A percentile compares a stretch with the other conserved stretches of the same genome.
phyloP scores from a whole-genome alignment of 1,140 invertebrate species.

The Spodoptera frugiperda region DNA sequence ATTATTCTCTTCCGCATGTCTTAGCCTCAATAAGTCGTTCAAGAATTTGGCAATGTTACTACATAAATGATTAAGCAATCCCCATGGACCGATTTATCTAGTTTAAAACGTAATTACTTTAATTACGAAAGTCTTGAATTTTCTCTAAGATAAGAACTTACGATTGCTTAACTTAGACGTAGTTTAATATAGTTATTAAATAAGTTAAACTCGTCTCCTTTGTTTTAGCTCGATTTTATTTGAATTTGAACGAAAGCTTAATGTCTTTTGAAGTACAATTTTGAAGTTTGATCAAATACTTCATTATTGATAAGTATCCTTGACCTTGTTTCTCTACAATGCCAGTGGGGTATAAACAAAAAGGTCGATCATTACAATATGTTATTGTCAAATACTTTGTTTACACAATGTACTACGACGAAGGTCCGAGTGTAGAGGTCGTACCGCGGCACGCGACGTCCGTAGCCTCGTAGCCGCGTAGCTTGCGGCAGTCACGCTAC shows the following conservation, averaged over 20 bases:
- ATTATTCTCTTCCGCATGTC: conserved; percentile 1
- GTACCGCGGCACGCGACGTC: conserved; percentile 61
- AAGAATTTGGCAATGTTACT: conserved; percentile 2
- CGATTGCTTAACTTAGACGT: background rate
- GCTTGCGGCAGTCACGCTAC: conserved; percentile 79
- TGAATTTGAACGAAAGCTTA: background rate
- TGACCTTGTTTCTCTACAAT: conserved; percentile 59
- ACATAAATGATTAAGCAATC: background rate
- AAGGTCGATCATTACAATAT: conserved; percentile 65
- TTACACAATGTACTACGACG: conserved; percentile 75
- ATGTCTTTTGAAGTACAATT: conserved; percentile 31
- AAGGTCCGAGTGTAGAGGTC: conserved; percentile 62
- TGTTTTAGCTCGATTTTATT: conserved; percentile 21
- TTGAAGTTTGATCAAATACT: conserved; percentile 7
- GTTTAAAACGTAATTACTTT: conserved; percentile 3
- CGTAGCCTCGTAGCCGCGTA: conserved; percentile 59
- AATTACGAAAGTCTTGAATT: background rate
- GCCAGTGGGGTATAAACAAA: conserved; percentile 59
- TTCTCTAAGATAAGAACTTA: background rate
- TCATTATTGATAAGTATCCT: conserved; percentile 43
- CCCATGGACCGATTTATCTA: background rate
- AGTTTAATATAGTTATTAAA: conserved; percentile 18
- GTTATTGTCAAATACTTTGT: conserved; percentile 81
- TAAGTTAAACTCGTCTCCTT: background rate
- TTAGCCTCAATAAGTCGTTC: background rate